Conservation (phyloP, 2,888 invertebrate genomes). For the Scaptomyza caliginosa region DNA sequence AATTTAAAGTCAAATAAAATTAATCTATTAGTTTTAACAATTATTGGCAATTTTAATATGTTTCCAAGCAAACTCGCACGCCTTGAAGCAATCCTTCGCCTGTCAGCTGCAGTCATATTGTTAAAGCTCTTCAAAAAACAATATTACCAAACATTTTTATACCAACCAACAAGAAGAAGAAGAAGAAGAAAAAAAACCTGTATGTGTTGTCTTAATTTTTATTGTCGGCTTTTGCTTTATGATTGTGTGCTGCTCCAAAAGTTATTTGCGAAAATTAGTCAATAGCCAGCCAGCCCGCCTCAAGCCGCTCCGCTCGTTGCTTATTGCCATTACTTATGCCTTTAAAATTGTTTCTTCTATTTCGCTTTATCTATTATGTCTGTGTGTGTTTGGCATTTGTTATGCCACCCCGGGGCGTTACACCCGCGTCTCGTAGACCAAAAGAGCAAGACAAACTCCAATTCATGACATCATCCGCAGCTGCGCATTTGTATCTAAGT, state of each 20-base stretch:
- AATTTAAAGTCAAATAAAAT: no score
- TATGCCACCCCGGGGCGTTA: constrained; percentile 67
- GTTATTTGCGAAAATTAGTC: constrained; percentile 79
- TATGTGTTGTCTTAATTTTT: constrained; percentile 43
- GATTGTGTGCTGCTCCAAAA: constrained; percentile 61
- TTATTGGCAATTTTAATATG: constrained; percentile 15
- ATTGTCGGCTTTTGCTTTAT: constrained; percentile 57
- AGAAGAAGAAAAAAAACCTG: constrained; percentile 20
- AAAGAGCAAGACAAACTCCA: constrained; percentile 16
- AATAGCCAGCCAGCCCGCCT: constrained; percentile 44
- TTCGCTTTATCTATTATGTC: constrained; percentile 11
- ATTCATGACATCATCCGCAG: constrained; percentile 59
- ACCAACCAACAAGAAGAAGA: no score
- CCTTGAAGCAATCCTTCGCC: constrained; percentile 13
- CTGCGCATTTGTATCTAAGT: constrained; percentile 52
- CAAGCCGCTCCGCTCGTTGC: constrained; percentile 2
- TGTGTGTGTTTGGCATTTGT: constrained; percentile 66
- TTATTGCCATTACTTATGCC: constrained; percentile 60
- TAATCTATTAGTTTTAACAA: not conserved
- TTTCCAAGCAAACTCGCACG: constrained; percentile 7
- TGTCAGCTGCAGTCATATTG: constrained; percentile 47
- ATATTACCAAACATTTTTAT: constrained; percentile 74
- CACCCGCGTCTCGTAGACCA: constrained; percentile 45
- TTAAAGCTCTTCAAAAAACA: constrained; percentile 48
- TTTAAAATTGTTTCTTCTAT: constrained; percentile 33